Base-by-base conservation (phyloP, 2,888 invertebrate species). In the Vesta saturnalis region DNA sequence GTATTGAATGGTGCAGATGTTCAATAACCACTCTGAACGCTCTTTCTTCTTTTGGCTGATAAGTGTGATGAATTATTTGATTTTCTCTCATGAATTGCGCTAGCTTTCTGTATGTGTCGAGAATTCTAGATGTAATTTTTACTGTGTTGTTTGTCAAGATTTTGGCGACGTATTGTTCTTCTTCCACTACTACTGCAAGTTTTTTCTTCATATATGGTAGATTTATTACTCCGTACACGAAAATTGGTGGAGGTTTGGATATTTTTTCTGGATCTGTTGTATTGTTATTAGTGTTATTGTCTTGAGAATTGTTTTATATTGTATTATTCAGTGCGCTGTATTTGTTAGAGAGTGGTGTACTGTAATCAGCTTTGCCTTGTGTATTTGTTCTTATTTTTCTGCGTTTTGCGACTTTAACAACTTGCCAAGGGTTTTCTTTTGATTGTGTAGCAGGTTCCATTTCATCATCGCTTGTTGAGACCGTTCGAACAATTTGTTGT, bases 391-490 rank as follows among this genome's bases (percentile, higher is more conserved):
- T 49, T 60, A 52, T 60, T 60, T 60, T 60, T 52, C 52, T 60
- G 1, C 30, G 49, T 52, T 60, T 60, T 35, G 60, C 23, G 35
- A 18, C 19, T 8, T 60, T 49, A 10, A 49, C 52, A 15, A 49
- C 52, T 52, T 60, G 49, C 52, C 60, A 60, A 23, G 49, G 60
- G 52, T 60, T 60, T 19, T 49, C 60, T 60, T 60, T 49, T 3
- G 60, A 52, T 16, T 18, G 3, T 6, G 23, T 30, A 14, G 18
- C n/a, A 35, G 14, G 18, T 52, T 52, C 49, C 16, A 23, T 18
- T 49, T 60, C 49, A 1, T 49, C 60, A 16, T 49, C 52, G 16
- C 52, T 60, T 12, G 60, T 60, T 60, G 60, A 60, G 22, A 19
- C 1, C 52, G 16, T 49, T 60, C 52, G 47, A 23, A 35, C 5